Evolutionary conservation across 2,113 vertebrate species (phyloP), one percentile per base, ranked within the genome.

Genomic region (Sylvietta virens): DNA sequence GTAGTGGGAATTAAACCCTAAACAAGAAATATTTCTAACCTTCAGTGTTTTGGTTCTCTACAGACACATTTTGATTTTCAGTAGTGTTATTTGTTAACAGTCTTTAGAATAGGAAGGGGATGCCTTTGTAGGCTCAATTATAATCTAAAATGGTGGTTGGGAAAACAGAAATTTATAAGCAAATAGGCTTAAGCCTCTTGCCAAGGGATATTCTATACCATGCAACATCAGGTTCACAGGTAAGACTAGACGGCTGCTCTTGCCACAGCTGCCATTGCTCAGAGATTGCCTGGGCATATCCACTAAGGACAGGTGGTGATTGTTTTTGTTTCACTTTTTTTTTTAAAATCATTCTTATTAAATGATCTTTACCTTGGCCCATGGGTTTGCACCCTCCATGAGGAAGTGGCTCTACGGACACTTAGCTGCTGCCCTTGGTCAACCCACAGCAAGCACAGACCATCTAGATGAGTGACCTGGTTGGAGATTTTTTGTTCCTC

Each of bases 371-470:
- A 8, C 35, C 35, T 39, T 4, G 1, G 12, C 12, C 33, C 14
- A 3, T 27, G 14, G 24, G 9, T 57, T 64, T 86, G 42, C 18
- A 45, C 10, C 2, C 30, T 10, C 14, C 9, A 2, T 23, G 37
- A 73, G 5, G 23, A 50, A 61, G 19, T 4, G 3, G 18, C 15
- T 44, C 3, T 2, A 0, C 45, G 58, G 19, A 18, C 67, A n/a
- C 56, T 73, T 19, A 18, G 31, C 37, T 60, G 26, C 53, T 45
- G 18, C 20, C 11, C 16, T 56, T 27, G 6, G 9, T 53, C 33
- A 65, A 18, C 8, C 13, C 48, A 65, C 40, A 84, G 33, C 10
- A 89, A 4, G 16, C 10, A 40, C 42, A 39, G 7, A 40, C 18
- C 15, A 28, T 1, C 0, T 4, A 26, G 16, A 44, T 26, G 11